These are phyloP conservation scores for Neoarius graeffei DNA, from an alignment of 2,113 vertebrate species.

Conservation along the genomic window DNA sequence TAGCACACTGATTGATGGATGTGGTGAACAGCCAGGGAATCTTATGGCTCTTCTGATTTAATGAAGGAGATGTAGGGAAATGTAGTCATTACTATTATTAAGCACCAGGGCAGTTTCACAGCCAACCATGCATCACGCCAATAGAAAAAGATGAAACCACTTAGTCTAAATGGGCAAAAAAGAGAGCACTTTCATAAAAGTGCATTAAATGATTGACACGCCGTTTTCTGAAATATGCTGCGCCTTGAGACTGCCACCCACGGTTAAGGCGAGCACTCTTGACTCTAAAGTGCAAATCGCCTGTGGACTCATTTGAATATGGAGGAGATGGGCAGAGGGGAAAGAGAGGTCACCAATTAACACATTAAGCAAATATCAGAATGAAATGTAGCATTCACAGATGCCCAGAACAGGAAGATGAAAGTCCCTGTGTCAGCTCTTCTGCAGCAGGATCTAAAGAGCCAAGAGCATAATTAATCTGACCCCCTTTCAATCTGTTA, in stretches of 20 bases:
- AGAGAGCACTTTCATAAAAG: conserved; percentile 42
- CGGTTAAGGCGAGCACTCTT: conserved; percentile 5
- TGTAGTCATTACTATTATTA: conserved; percentile 60
- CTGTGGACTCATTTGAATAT: conserved; percentile 39
- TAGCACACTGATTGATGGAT: conserved; percentile 41
- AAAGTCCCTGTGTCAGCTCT: conserved; percentile 51
- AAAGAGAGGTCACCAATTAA: conserved; percentile 51
- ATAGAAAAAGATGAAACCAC: conserved; percentile 52
- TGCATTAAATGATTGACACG: conserved; percentile 50
- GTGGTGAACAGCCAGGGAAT: conserved; percentile 31
- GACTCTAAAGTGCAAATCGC: conserved; percentile 34
- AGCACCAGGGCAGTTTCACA: conserved; percentile 50
- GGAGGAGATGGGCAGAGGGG: conserved; percentile 22
- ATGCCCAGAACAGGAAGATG: conserved; percentile 27
- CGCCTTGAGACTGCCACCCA: conserved; percentile 28
- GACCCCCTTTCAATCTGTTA: conserved; percentile 48
- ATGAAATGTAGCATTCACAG: conserved; percentile 54
- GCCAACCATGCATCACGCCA: conserved; percentile 52
- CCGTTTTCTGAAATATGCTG: conserved; percentile 43
- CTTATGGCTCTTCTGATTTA: conserved; percentile 50
- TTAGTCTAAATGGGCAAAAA: conserved; percentile 48
- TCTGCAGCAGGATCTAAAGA: conserved; percentile 34
- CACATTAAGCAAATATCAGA: conserved; percentile 53
- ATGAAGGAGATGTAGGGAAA: conserved; percentile 52
- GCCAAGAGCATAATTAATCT: conserved; percentile 45